phyloP scores from a whole-genome alignment of 2,797 vertebrate genomes.

The Myotis findleyi region DNA sequence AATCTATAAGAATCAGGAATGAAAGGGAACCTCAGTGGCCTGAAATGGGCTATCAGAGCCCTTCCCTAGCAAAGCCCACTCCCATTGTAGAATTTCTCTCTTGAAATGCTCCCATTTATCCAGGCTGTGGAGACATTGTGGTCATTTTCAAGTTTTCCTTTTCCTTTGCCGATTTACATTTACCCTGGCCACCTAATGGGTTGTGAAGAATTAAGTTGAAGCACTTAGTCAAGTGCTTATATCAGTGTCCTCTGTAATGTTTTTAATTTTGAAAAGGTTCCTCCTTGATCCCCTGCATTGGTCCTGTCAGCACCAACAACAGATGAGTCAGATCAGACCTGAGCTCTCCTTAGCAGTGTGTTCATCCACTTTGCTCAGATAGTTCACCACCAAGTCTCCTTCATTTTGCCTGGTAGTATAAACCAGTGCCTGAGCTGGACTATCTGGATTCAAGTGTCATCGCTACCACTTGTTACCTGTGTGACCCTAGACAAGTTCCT shows the following conservation, averaged over 20 bases:
- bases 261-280: neutral
- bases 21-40: neutral
- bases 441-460: neutral
- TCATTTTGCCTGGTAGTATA: neutral
- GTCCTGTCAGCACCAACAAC: neutral
- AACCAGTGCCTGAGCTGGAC: neutral
- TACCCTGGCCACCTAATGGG: neutral
- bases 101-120: neutral
- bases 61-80: neutral
- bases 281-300: neutral
- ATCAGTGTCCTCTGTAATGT: neutral
- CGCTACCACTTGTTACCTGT: neutral
- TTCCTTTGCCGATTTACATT: neutral
- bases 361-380: neutral
- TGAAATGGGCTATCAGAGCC: neutral
- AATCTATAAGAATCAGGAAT: neutral
- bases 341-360: accelerated
- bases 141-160: neutral
- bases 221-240: neutral
- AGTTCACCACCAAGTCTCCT: neutral
- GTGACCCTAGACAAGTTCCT: neutral
- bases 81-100: neutral
- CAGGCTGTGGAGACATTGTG: neutral
- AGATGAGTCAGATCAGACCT: neutral
- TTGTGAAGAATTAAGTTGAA: neutral